Evolutionary conservation across 2,113 vertebrate genomes (phyloP).

Genomic region (Scomber scombrus): DNA sequence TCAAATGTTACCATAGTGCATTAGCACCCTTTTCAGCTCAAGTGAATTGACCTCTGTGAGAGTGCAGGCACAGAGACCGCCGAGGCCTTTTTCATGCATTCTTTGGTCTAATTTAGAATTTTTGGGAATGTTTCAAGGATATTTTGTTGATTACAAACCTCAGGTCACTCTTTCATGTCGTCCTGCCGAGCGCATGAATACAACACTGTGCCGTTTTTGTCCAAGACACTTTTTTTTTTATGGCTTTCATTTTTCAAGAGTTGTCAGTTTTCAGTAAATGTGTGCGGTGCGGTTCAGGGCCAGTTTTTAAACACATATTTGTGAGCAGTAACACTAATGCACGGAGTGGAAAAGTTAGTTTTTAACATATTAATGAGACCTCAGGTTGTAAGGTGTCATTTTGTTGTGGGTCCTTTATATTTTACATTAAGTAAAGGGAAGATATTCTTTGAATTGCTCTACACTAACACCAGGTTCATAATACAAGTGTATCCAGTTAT

Average conservation of each 20-base stretch:
- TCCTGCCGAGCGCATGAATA: neutral
- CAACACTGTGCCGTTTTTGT: neutral
- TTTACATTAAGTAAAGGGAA: too few relatives aligned
- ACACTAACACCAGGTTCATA: too few relatives aligned
- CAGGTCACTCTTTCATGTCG: neutral
- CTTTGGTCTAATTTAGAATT: neutral
- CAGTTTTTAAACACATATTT: neutral
- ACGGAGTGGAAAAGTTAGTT: neutral
- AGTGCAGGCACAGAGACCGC: neutral
- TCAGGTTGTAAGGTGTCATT: too few relatives aligned
- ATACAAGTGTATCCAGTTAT: too few relatives aligned
- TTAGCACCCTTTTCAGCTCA: constrained; percentile 39
- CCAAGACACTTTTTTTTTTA: neutral
- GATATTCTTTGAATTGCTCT: too few relatives aligned
- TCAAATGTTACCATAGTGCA: constrained; percentile 59
- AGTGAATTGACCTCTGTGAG: constrained; percentile 33
- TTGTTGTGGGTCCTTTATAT: too few relatives aligned
- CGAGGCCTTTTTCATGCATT: constrained; percentile 28
- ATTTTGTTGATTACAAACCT: neutral
- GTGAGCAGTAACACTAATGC: neutral
- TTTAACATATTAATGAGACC: too few relatives aligned
- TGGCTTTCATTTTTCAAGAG: neutral
- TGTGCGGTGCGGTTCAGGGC: neutral
- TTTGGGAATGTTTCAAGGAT: constrained; percentile 8
- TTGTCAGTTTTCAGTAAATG: too few relatives aligned